A percentile compares a stretch with the other conserved stretches of the same genome.
Conservation (phyloP, 2,797 vertebrate genomes). For the Periparus ater region DNA sequence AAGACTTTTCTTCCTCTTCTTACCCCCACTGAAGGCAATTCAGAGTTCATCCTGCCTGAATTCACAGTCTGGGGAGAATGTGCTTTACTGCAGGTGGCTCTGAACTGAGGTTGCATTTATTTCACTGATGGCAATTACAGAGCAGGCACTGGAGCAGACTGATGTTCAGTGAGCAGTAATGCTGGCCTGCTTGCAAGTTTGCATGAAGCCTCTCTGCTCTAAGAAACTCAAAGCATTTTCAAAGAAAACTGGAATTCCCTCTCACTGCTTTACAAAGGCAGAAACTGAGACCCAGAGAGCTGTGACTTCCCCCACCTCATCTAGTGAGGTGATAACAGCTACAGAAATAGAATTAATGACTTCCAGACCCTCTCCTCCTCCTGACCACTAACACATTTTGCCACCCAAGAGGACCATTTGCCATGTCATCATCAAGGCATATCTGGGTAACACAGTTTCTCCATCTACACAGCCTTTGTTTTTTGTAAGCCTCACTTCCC, state of each 20-base stretch:
- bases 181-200: background rate
- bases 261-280: background rate
- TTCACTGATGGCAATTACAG: background rate
- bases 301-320: background rate
- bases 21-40: background rate
- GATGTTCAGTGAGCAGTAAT: background rate
- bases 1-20: background rate
- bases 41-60: background rate
- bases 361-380: conserved; percentile 33
- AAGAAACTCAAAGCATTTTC: background rate
- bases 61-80: background rate
- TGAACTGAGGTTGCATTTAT: background rate
- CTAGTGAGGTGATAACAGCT: conserved; percentile 28
- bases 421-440: conserved; percentile 40
- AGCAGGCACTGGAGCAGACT: background rate
- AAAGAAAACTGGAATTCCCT: background rate
- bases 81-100: background rate
- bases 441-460: background rate
- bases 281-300: background rate
- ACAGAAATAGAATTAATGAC: conserved; percentile 49
- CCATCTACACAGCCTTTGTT: background rate
- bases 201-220: background rate
- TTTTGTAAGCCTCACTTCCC: conserved; percentile 49
- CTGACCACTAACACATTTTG: background rate
- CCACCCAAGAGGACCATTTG: conserved; percentile 25